Evolutionary conservation across 2,113 vertebrate species (phyloP).

Genomic region (Rhegmatorhina hoffmannsi): DNA sequence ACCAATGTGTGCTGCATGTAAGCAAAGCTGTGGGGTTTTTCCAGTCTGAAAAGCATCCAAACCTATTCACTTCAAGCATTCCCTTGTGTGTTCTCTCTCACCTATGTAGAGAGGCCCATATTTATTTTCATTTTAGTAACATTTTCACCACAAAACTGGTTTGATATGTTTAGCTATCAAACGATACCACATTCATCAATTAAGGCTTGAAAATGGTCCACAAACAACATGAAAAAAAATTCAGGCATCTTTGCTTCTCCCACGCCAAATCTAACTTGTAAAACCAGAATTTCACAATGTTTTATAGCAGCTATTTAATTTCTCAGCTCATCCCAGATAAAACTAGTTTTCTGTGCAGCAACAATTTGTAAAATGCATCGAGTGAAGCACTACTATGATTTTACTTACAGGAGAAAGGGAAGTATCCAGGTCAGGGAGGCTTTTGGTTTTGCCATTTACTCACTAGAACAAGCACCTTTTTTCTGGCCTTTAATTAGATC

Average conservation of each 20-base stretch:
- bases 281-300: neutral
- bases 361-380: neutral
- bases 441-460: neutral
- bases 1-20: neutral
- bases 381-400: neutral
- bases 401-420: neutral
- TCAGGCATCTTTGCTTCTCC: neutral
- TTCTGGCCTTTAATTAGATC: neutral
- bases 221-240: neutral
- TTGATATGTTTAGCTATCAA: neutral
- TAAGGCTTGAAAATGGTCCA: neutral
- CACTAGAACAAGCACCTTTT: neutral
- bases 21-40: neutral
- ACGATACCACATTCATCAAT: neutral
- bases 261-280: neutral
- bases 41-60: constrained; percentile 8
- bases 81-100: neutral
- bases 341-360: neutral
- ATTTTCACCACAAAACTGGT: neutral
- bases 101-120: neutral
- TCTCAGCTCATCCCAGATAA: neutral
- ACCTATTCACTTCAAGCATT: neutral
- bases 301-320: neutral
- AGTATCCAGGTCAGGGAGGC: neutral
- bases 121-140: constrained; percentile 20